These are phyloP conservation scores for Cyclophora punctaria DNA, from an alignment of 2,888 invertebrate species.

Conservation along the genomic window DNA sequence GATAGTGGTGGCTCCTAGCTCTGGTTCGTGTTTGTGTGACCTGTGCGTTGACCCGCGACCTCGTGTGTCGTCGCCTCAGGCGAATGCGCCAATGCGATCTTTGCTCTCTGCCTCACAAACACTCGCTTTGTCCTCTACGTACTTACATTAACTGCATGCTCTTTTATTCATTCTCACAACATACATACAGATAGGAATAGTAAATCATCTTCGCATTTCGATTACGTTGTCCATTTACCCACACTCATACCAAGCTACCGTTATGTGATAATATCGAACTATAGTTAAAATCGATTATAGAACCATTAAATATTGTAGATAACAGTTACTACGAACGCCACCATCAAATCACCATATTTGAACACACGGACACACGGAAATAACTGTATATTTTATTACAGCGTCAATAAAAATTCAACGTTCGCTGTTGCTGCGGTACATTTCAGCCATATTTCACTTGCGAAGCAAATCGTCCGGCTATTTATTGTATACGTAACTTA, in stretches of 20 bases:
- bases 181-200: no score
- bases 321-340: neutral
- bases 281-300: neutral
- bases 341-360: neutral
- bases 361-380: constrained; percentile 2
- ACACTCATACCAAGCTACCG: neutral
- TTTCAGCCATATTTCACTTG: constrained; percentile 32
- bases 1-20: neutral
- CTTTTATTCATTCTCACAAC: neutral
- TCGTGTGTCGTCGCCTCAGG: constrained; percentile 18
- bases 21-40: constrained; percentile 32
- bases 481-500: constrained; percentile 22
- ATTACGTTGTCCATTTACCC: no score
- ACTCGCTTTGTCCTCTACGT: neutral
- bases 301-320: neutral
- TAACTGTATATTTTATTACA: constrained; percentile 10
- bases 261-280: neutral
- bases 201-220: no score
- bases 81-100: constrained; percentile 34
- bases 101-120: constrained; percentile 26
- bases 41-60: constrained; percentile 46
- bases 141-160: neutral
- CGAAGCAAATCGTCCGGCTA: constrained; percentile 35
- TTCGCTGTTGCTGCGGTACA: constrained; percentile 24
- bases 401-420: constrained; percentile 30